phyloP scores from a whole-genome alignment of 2,113 vertebrate genomes.

The Benitochromis conjunctus region DNA sequence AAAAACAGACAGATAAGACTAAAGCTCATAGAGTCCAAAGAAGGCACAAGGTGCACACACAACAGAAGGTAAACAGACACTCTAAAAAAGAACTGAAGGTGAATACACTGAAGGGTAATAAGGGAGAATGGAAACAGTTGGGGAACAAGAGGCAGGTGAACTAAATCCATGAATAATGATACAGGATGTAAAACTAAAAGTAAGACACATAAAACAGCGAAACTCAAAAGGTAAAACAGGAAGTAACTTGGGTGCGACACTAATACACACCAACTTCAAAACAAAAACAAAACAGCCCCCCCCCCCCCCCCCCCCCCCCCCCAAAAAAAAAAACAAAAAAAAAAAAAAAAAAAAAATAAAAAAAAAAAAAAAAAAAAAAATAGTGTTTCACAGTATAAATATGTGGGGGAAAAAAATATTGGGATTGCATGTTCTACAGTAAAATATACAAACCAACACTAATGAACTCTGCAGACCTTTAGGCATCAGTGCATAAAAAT shows the following conservation, averaged over 20 bases:
- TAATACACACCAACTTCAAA: too few relatives aligned
- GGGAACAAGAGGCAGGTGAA: not conserved
- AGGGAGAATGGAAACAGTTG: not conserved
- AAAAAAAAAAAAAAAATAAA: not conserved
- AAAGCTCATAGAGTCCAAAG: not conserved
- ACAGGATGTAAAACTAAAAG: not conserved
- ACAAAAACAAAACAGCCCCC: too few relatives aligned
- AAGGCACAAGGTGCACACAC: not conserved
- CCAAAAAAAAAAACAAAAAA: too few relatives aligned
- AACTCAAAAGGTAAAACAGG: not conserved
- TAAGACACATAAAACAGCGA: not conserved
- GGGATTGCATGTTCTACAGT: not conserved
- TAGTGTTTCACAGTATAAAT: not conserved
- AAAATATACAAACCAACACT: not conserved
- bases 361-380: not conserved
- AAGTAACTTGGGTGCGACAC: too few relatives aligned
- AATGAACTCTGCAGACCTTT: not conserved
- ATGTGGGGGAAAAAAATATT: not conserved
- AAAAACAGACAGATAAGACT: not conserved
- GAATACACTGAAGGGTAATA: not conserved
- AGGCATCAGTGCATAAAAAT: not conserved
- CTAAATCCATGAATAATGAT: not conserved
- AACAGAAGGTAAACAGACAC: not conserved
- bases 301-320: too few relatives aligned
- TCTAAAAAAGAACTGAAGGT: not conserved